Conservation (phyloP, 2,797 vertebrate genomes). For the Sphenopsis melanotis region DNA sequence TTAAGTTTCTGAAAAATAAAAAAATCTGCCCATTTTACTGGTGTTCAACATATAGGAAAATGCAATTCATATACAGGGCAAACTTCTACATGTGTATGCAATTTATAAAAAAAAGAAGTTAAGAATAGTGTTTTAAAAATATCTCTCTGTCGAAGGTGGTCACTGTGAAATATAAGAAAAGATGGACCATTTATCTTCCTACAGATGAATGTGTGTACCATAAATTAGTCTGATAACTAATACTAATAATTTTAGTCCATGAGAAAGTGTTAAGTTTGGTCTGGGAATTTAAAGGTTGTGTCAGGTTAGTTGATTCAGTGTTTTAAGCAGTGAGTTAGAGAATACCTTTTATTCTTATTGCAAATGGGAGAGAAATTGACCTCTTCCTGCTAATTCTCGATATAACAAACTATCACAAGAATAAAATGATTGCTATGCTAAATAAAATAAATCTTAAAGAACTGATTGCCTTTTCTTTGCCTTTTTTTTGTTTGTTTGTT, state of each 20-base stretch:
- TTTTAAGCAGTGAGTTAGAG: neutral
- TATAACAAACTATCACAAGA: neutral
- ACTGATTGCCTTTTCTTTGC: neutral
- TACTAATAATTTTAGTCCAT: neutral
- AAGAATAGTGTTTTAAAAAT: neutral
- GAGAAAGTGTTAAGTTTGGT: neutral
- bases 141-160: neutral
- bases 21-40: neutral
- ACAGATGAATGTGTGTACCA: neutral
- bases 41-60: neutral
- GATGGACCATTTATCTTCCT: neutral
- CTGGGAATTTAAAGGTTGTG: neutral
- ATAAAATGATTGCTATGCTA: neutral
- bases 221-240: neutral
- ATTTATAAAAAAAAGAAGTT: neutral
- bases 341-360: neutral
- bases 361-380: neutral
- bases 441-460: neutral
- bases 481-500: accelerated
- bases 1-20: neutral
- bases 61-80: neutral
- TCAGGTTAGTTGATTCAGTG: accelerated
- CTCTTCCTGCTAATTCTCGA: neutral
- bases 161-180: neutral
- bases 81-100: neutral